Percentiles rank a stretch among this genome's conserved stretches.
Evolutionary conservation across 2,888 invertebrate genomes (phyloP).

Genomic region (Agrochola lota): DNA sequence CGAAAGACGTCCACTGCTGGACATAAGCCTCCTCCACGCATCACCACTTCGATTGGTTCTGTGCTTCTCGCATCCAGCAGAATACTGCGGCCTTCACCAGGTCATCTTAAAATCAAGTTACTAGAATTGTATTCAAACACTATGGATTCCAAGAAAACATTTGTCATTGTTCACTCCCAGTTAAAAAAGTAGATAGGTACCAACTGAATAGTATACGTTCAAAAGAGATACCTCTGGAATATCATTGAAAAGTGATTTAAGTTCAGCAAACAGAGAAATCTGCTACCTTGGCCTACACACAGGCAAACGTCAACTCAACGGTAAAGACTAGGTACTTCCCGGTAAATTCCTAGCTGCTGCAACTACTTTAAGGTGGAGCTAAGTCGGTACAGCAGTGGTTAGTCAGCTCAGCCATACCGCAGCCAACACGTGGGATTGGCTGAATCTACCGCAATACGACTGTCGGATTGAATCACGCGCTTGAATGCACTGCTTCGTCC

Average conservation of each 20-base stretch:
- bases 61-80: not conserved
- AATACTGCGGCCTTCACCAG: not conserved
- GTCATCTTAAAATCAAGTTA: not conserved
- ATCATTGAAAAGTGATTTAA: not conserved
- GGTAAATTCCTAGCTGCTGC: slow-evolving; percentile 3
- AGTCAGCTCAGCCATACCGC: slow-evolving; percentile 15
- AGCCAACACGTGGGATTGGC: slow-evolving; percentile 5
- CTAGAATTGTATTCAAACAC: not conserved
- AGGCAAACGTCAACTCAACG: not conserved
- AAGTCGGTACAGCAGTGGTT: slow-evolving; percentile 18
- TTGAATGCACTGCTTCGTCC: slow-evolving; percentile 22
- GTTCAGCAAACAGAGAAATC: not conserved
- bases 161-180: not conserved
- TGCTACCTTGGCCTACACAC: not conserved
- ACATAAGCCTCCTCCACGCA: not conserved
- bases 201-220: not conserved
- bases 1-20: not conserved
- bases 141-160: not conserved
- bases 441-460: slow-evolving; percentile 40
- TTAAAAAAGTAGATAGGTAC: not conserved
- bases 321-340: not conserved
- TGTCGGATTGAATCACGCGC: slow-evolving; percentile 44
- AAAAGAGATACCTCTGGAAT: not conserved
- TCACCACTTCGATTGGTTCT: not conserved
- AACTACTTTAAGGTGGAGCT: slow-evolving; percentile 1